Base-by-base conservation (phyloP, 2,888 invertebrate species). In the Siphonodentalium dalli region DNA sequence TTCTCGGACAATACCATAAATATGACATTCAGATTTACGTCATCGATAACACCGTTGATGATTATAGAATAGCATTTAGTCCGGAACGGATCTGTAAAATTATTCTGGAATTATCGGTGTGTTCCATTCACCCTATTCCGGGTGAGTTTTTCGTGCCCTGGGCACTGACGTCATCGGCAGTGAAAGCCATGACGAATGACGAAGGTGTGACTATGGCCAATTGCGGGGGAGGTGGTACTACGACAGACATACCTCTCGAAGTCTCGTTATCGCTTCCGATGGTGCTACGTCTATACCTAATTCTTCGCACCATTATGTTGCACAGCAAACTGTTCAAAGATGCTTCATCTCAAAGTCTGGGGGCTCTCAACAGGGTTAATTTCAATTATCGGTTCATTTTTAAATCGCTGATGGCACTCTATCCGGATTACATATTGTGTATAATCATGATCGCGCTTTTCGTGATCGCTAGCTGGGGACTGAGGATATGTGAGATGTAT, bases 341-440 rank as follows among this genome's bases (percentile, higher is more conserved):
- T 61, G 80, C 80, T 26, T 77, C 77, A 7, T 78, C 79, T 1
- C 80, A 80, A 61, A 77, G 78, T 57, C 68, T 81, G n/a, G 80
- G 80, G 6, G 80, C 79, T 5, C 89, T 97, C 84, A 96, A 96
- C 87, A 89, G 96, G 83, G 97, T 98, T 84, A 96, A 97, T 87
- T 98, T 98, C 88, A 85, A 85, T 68, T 96, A 97, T 83, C 90
- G 85, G 58, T 81, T 81, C 63, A 76, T 81, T 45, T 80, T 81
- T 64, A 80, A 80, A 63, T 79, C 80, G 21, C 61, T 80, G 54
- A 81, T 80, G 79, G 72, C 75, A 21, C 63, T 80, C 26, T 72
- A 79, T 51, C 77, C 81, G 23, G 79, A 77, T 47, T 77, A 78
- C 56, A 74, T 79, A 5, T 65, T 81, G n/a, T 59, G 68, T 5